Percentiles rank a stretch among this genome's conserved stretches.
These are phyloP conservation scores for Cnemophilus loriae DNA, from an alignment of 2,113 vertebrate genomes.

Conservation along the genomic window DNA sequence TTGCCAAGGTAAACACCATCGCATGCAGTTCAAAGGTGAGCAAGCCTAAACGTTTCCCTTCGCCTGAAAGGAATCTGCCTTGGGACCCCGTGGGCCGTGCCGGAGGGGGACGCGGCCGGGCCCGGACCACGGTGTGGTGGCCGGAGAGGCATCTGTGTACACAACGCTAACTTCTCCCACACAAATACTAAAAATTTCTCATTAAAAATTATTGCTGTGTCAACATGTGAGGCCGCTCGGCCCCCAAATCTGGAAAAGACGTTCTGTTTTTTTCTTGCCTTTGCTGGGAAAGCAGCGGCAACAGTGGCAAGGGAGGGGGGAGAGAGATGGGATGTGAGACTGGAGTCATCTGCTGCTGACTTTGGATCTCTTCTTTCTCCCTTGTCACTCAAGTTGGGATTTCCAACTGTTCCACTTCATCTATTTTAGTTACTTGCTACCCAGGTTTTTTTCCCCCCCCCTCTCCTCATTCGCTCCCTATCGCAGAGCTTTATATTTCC, in stretches of 20 bases:
- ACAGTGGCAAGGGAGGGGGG: not conserved
- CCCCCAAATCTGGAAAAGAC: slow-evolving; percentile 76
- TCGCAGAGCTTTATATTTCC: slow-evolving; percentile 10
- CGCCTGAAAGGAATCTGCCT: slow-evolving; percentile 86
- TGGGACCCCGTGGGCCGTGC: slow-evolving; percentile 70
- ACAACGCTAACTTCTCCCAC: slow-evolving; percentile 82
- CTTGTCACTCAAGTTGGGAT: slow-evolving; percentile 43
- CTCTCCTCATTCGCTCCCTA: slow-evolving; percentile 24
- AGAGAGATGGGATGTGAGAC: slow-evolving; percentile 39
- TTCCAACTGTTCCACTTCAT: slow-evolving; percentile 50
- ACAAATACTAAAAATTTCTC: slow-evolving; percentile 82
- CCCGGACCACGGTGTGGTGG: slow-evolving; percentile 55
- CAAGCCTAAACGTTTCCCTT: slow-evolving; percentile 92
- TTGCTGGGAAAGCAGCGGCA: slow-evolving; percentile 26
- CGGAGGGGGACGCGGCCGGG: slow-evolving; percentile 76
- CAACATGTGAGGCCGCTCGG: slow-evolving; percentile 76
- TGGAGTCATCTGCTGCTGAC: slow-evolving; percentile 60
- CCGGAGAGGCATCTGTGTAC: slow-evolving; percentile 84
- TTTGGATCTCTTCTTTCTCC: slow-evolving; percentile 47
- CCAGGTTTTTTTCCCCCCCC: not conserved
- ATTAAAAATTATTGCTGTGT: slow-evolving; percentile 85
- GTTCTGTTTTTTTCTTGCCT: slow-evolving; percentile 53
- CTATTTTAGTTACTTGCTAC: slow-evolving; percentile 58
- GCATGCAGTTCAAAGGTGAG: slow-evolving; percentile 97
- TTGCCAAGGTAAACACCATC: slow-evolving; percentile 98